Conservation (phyloP, 2,113 vertebrate species). For the Callionymus lyra region DNA sequence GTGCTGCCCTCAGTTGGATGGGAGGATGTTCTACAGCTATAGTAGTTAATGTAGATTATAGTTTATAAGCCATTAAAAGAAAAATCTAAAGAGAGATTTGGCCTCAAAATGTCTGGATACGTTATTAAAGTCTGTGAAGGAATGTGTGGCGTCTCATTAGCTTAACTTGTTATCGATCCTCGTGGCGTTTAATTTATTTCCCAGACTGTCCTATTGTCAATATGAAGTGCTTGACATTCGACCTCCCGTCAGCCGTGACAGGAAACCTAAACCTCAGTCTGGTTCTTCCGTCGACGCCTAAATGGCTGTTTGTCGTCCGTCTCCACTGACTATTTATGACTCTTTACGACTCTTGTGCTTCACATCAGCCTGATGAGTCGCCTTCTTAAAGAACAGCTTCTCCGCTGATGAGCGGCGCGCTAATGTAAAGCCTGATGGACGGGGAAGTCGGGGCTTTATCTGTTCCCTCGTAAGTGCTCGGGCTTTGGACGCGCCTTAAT, state of each 20-base stretch:
- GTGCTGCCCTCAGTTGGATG: too few species aligned
- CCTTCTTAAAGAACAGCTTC: slow-evolving; percentile 1
- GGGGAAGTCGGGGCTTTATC: slow-evolving; percentile 15
- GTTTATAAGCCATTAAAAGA: too few species aligned
- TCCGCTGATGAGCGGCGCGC: slow-evolving; percentile 4
- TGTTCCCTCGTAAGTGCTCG: slow-evolving; percentile 18
- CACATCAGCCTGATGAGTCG: neutral
- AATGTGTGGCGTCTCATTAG: too few species aligned
- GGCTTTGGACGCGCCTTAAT: slow-evolving; percentile 24
- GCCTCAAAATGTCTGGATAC: too few species aligned
- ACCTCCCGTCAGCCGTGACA: slow-evolving; percentile 24
- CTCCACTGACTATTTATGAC: neutral
- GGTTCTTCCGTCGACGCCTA: slow-evolving; percentile 12
- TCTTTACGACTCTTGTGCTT: neutral
- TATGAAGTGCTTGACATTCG: slow-evolving; percentile 20
- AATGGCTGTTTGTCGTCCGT: neutral
- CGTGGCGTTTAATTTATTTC: too few species aligned
- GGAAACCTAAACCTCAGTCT: slow-evolving; percentile 18
- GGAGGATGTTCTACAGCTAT: too few species aligned
- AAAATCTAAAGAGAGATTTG: too few species aligned
- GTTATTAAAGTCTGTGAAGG: too few species aligned
- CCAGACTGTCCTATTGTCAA: slow-evolving; percentile 14
- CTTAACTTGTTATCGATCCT: too few species aligned
- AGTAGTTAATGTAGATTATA: too few species aligned
- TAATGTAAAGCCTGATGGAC: slow-evolving; percentile 2